Conservation (phyloP, 2,797 vertebrate genomes). For the Falco biarmicus region DNA sequence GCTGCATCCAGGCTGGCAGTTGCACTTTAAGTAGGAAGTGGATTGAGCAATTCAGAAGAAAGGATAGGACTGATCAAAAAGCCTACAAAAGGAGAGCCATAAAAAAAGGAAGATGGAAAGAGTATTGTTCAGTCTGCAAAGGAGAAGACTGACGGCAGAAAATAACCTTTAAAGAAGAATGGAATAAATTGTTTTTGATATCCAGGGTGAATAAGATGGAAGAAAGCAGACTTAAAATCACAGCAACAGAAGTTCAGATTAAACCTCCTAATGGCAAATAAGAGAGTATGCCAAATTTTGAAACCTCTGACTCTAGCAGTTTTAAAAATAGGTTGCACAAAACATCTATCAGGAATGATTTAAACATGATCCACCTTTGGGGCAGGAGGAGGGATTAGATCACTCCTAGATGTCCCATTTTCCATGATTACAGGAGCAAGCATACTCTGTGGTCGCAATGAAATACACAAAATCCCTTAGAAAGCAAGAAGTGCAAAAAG, state of each 20-base stretch:
- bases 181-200: not conserved
- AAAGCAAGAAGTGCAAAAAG: not conserved
- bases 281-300: not conserved
- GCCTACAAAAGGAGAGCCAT: not conserved
- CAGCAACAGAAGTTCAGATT: not conserved
- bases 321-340: constrained; percentile 16
- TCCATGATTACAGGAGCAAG: not conserved
- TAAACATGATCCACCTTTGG: not conserved
- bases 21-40: not conserved
- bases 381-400: not conserved
- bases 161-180: not conserved
- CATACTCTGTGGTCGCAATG: not conserved
- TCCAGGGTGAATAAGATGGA: not conserved
- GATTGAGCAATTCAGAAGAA: not conserved
- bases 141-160: not conserved
- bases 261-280: not conserved
- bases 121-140: not conserved
- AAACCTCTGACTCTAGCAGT: not conserved
- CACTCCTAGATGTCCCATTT: not conserved
- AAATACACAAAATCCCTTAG: not conserved
- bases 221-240: not conserved
- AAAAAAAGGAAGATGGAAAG: not conserved
- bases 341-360: not conserved
- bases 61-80: not conserved
- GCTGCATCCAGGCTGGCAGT: not conserved